Conservation (phyloP, 2,113 vertebrate genomes). For the Coturnix japonica region DNA sequence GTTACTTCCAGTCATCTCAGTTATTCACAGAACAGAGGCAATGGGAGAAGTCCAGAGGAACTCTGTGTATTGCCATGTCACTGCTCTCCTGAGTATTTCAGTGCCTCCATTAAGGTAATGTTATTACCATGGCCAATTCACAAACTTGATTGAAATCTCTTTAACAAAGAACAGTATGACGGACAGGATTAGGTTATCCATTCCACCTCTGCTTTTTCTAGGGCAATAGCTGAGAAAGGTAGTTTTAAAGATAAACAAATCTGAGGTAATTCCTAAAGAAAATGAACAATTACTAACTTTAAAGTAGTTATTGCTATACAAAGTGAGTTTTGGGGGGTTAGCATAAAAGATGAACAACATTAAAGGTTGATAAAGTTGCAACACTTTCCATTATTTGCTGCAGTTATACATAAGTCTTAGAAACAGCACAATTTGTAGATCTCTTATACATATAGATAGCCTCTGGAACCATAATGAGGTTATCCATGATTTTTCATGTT, state of each 20-base stretch:
- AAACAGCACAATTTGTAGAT: background rate
- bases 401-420: background rate
- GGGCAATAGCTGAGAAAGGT: background rate
- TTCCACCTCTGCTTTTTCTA: background rate
- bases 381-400: background rate
- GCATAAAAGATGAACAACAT: background rate
- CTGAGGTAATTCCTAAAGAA: background rate
- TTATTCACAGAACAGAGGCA: background rate
- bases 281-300: background rate
- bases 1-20: background rate
- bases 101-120: constrained; percentile 7
- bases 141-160: constrained; percentile 30
- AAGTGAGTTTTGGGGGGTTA: background rate
- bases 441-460: background rate
- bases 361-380: background rate
- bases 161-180: background rate
- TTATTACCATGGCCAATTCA: constrained; percentile 18
- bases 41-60: background rate
- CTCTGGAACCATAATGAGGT: background rate
- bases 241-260: background rate
- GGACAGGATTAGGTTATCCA: background rate
- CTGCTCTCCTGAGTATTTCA: background rate
- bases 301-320: background rate
- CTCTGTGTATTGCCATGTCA: background rate
- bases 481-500: background rate